Evolutionary conservation across 2,113 vertebrate genomes (phyloP).

Genomic region (Xyliphius kryptos): DNA sequence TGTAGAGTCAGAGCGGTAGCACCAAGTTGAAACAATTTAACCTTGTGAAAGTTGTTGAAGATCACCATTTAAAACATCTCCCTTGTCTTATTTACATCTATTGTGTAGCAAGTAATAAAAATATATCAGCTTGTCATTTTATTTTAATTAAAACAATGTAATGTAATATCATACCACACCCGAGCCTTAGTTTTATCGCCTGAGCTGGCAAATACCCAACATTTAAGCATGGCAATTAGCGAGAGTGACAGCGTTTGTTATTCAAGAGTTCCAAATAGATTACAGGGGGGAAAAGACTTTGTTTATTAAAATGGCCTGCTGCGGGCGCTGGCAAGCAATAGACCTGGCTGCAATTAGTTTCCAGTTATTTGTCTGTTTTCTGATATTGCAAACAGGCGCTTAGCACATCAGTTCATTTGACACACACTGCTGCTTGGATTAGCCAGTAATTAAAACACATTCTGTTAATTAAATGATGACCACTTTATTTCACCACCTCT

Average conservation of each 20-base stretch:
- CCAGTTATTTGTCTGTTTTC: constrained; percentile 99
- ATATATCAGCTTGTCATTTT: constrained; percentile 85
- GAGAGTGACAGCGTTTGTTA: constrained; percentile 92
- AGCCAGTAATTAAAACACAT: constrained; percentile 99
- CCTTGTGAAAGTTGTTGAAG: too few relatives aligned
- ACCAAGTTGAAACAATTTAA: too few relatives aligned
- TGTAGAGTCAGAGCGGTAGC: too few relatives aligned
- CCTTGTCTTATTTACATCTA: constrained; percentile 84
- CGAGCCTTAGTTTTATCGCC: constrained; percentile 91
- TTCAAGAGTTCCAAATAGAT: constrained; percentile 93
- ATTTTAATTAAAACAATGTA: constrained; percentile 89
- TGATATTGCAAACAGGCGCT: constrained; percentile 99
- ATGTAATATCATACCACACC: constrained; percentile 88
- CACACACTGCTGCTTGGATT: constrained; percentile 98
- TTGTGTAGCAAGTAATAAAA: constrained; percentile 85
- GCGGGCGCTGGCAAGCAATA: constrained; percentile 95
- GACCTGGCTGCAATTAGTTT: constrained; percentile 99
- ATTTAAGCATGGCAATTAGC: constrained; percentile 94
- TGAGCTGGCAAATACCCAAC: constrained; percentile 93
- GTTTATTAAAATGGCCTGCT: constrained; percentile 99
- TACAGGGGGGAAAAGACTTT: constrained; percentile 63
- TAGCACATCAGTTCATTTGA: constrained; percentile 99
- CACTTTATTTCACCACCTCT: constrained; percentile 99
- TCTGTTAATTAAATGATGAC: constrained; percentile 99
- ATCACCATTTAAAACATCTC: too few relatives aligned